Percentiles rank a stretch among this genome's conserved stretches.
Conservation (phyloP, 1,140 invertebrate genomes). For the Platyura marginata region DNA sequence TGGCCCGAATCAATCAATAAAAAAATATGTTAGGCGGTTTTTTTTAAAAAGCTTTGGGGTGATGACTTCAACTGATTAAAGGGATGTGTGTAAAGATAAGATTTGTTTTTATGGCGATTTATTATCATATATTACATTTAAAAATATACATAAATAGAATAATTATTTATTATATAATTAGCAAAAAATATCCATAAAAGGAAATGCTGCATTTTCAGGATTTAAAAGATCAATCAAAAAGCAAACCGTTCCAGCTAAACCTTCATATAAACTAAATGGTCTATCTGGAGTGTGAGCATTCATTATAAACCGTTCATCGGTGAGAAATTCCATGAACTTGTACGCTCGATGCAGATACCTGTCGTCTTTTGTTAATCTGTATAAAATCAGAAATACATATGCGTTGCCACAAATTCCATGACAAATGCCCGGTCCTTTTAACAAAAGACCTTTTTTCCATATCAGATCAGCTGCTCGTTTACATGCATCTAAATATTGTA, state of each 20-base stretch:
- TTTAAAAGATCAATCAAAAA: conserved; percentile 57
- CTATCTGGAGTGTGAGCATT: conserved; percentile 58
- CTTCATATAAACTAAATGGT: conserved; percentile 72
- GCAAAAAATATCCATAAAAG: conserved; percentile 67
- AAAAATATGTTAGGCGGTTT: no score
- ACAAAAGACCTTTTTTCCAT: conserved; percentile 61
- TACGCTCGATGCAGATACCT: conserved; percentile 54
- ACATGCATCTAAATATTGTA: conserved; percentile 51
- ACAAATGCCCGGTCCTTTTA: conserved; percentile 68
- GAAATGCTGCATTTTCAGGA: conserved; percentile 60
- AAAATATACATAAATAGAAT: no score
- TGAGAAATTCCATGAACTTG: conserved; percentile 61
- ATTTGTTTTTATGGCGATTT: no score
- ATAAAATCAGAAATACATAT: conserved; percentile 65
- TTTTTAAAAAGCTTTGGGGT: no score
- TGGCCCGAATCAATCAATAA: no score
- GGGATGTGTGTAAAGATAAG: no score
- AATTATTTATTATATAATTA: no score
- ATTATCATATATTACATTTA: no score
- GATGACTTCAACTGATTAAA: no score
- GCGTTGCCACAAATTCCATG: conserved; percentile 74
- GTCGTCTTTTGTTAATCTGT: conserved; percentile 50
- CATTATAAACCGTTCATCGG: conserved; percentile 39
- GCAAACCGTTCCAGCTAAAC: conserved; percentile 67
- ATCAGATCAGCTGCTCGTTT: conserved; percentile 50